Percentiles rank a stretch among this genome's conserved stretches.
These are phyloP conservation scores for Brachyalestes nurse DNA, from an alignment of 2,797 vertebrate species.

Conservation along the genomic window DNA sequence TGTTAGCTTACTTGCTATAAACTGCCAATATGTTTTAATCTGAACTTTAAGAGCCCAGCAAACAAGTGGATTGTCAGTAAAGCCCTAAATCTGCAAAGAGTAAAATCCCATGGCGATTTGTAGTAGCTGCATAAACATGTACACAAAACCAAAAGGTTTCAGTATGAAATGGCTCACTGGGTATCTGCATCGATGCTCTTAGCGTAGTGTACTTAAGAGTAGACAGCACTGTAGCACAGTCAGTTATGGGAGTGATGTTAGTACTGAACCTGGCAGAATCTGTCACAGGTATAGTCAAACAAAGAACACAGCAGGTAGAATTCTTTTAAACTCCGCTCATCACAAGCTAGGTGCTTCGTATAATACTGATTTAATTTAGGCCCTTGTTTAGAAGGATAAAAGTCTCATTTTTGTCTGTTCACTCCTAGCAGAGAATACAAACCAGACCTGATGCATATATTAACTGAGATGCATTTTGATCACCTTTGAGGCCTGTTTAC, in stretches of 20 bases:
- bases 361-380: neutral
- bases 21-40: slow-evolving; percentile 78
- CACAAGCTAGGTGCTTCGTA: neutral
- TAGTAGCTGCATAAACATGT: slow-evolving; percentile 50
- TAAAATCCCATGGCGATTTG: slow-evolving; percentile 44
- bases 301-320: neutral
- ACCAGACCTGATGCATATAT: slow-evolving; percentile 37
- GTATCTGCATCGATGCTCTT: neutral
- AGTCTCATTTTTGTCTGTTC: slow-evolving; percentile 43
- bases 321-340: neutral
- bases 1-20: slow-evolving; percentile 71
- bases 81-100: slow-evolving; percentile 71
- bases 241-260: neutral
- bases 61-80: slow-evolving; percentile 82
- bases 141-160: slow-evolving; percentile 42
- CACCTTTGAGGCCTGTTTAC: slow-evolving; percentile 70
- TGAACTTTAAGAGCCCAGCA: slow-evolving; percentile 80
- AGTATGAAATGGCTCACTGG: slow-evolving; percentile 38
- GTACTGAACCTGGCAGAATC: neutral
- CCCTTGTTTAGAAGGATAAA: neutral
- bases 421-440: slow-evolving; percentile 65
- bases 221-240: neutral
- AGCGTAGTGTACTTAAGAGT: slow-evolving; percentile 32
- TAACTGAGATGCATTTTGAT: slow-evolving; percentile 66
- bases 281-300: neutral